Conservation (phyloP, 2,797 vertebrate species). For the Amazona ochrocephala region DNA sequence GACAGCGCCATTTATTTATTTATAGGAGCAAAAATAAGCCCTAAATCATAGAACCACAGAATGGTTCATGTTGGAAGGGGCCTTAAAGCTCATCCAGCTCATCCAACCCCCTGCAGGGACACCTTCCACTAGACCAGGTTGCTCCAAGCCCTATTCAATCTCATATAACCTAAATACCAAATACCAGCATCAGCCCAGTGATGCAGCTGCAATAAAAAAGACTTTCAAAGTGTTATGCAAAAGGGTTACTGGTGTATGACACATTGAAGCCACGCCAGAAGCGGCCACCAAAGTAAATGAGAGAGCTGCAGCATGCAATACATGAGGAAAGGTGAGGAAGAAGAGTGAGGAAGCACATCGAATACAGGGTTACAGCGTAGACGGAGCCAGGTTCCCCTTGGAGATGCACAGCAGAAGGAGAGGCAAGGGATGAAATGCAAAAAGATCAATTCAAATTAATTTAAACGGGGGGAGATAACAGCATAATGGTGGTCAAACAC, state of each 20-base stretch:
- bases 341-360: not conserved
- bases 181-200: not conserved
- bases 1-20: not conserved
- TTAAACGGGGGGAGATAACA: accelerated
- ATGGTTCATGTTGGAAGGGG: not conserved
- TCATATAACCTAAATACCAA: not conserved
- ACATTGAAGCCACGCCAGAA: not conserved
- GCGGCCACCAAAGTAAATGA: not conserved
- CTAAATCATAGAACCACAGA: not conserved
- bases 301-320: not conserved
- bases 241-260: not conserved
- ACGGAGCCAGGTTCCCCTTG: not conserved
- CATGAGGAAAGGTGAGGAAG: not conserved
- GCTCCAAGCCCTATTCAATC: not conserved
- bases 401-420: not conserved
- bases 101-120: not conserved
- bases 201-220: not conserved
- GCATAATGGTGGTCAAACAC: not conserved
- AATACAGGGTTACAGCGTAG: not conserved
- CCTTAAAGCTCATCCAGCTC: not conserved
- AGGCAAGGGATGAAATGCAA: not conserved
- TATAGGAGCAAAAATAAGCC: not conserved
- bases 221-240: not conserved
- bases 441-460: not conserved
- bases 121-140: not conserved